Base-by-base conservation (phyloP, 2,113 vertebrate genomes). In the Cygnus buccinator region DNA sequence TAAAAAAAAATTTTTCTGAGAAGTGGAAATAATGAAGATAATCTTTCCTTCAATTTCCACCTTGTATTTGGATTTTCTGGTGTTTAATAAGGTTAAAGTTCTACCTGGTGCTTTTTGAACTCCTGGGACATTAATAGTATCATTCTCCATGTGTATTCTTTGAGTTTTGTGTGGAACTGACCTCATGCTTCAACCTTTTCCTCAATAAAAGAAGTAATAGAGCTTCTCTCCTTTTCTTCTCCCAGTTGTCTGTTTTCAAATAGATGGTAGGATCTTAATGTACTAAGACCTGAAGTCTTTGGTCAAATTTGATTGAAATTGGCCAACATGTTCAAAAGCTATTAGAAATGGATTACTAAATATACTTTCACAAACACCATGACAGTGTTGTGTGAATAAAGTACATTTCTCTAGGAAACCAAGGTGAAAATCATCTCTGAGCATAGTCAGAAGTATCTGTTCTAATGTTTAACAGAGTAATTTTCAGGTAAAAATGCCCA, bases 241-340 rank as follows among this genome's bases (percentile, higher is more conserved):
- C 58, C 41, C 33, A 66, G 12, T 7, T 82, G 41, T 26, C 78
- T 79, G 28, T 84, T 84, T 91, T n/a, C 22, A 78, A 85, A 84
- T 74, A 68, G 28, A 6, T 4, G 55, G 4, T 54, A 39, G 26
- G 41, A 55, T 58, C 67, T 89, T 88, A 83, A 80, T 67, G 46
- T 63, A 33, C 50, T 74, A 55, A 90, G 50, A 84, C n/a, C 20
- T 90, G 44, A 86, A 93, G 68, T 58, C 23, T 11, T 93, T 50
- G 41, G 44, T 86, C 43, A 92, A 33, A 92, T 90, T 83, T 81
- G 83, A 77, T 37, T 74, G 75, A 90, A 95, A 84, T n/a, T 88
- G 37, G 26, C 31, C 94, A 61, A 73, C 0, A 50, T 0, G 44
- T 63, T 96, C 67, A 86, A 89, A 96, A 90, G 37, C n/a, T 81